Percentiles rank a stretch among this genome's conserved stretches.
phyloP scores from a whole-genome alignment of 2,797 vertebrate genomes.

The Rallus crepitans region DNA sequence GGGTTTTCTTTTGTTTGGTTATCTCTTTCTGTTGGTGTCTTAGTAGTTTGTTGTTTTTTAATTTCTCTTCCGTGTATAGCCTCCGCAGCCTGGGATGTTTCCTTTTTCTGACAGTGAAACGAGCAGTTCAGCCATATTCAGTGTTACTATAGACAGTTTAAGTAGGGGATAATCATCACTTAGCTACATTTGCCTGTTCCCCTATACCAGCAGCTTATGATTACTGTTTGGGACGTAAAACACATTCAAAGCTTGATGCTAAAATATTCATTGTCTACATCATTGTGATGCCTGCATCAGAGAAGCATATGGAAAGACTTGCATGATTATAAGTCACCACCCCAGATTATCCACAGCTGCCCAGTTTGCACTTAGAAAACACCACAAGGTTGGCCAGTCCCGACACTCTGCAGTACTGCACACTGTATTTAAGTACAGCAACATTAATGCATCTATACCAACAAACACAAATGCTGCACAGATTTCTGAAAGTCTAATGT shows the following conservation, averaged over 20 bases:
- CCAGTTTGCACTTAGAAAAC: neutral
- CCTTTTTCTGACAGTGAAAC: neutral
- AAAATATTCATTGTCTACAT: neutral
- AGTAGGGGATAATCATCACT: neutral
- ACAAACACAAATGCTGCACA: neutral
- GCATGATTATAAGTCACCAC: neutral
- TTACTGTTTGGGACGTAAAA: neutral
- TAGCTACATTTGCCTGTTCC: neutral
- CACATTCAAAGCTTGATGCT: neutral
- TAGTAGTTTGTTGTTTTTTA: neutral
- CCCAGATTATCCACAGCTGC: neutral
- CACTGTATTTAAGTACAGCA: neutral
- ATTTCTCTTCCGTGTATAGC: neutral
- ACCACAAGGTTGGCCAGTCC: neutral
- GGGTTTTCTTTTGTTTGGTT: too few relatives aligned
- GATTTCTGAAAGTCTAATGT: neutral
- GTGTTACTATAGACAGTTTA: neutral
- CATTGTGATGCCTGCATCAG: neutral
- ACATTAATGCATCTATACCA: neutral
- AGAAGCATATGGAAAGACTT: neutral
- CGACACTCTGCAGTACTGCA: too few relatives aligned
- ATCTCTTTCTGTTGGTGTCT: neutral
- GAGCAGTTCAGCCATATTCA: neutral
- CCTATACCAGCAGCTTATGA: neutral
- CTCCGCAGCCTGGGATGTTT: neutral